Evolutionary conservation across 1,140 invertebrate genomes (phyloP), one percentile per base, ranked within the genome.

Genomic region (Schlechtendalia chinensis): DNA sequence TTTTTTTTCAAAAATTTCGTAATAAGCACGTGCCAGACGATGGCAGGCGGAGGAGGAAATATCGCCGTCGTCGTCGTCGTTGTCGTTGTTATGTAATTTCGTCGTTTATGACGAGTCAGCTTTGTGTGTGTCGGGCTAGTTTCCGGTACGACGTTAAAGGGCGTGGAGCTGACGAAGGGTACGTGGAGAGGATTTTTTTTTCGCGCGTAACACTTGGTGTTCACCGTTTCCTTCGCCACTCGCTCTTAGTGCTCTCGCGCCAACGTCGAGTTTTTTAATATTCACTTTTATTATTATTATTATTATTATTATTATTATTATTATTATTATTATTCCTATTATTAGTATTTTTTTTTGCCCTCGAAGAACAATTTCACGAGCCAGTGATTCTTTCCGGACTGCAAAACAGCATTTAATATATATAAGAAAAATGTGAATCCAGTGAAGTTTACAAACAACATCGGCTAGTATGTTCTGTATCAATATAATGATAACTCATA

Each of bases 381-480:
- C 75, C 58, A 22, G 58, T 79, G 58, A 58, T 47, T 77, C 58
- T 79, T 79, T 63, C 75, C 58, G 58, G 75, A 79, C 75, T 79
- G 39, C 58, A 14, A 56, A 79, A 79, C 75, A 63, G 17, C 75
- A 39, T 50, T 79, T 79, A 79, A 59, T 63, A 79, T 50, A n/a
- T n/a, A 22, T 22, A 69, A 4, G 22, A n/a, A 22, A 45, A 47
- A 50, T 24, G 67, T 39, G 67, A 50, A 22, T 50, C 22, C 47
- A 12, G 12, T 4, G 39, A 47, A n/a, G 45, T 69, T 47, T 32
- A 47, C 12, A 50, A 50, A 50, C 47, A 12, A 14, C 32, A 39
- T 39, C 32, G 32, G 32, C 32, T 39, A 39, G 32, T 39, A 39
- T 3, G 32, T 8, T 39, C 32, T 39, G 32, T 8, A 39, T 3